A percentile compares a stretch with the other conserved stretches of the same genome.
phyloP scores from a whole-genome alignment of 2,888 invertebrate genomes.

The Megaustenia siamemsis region DNA sequence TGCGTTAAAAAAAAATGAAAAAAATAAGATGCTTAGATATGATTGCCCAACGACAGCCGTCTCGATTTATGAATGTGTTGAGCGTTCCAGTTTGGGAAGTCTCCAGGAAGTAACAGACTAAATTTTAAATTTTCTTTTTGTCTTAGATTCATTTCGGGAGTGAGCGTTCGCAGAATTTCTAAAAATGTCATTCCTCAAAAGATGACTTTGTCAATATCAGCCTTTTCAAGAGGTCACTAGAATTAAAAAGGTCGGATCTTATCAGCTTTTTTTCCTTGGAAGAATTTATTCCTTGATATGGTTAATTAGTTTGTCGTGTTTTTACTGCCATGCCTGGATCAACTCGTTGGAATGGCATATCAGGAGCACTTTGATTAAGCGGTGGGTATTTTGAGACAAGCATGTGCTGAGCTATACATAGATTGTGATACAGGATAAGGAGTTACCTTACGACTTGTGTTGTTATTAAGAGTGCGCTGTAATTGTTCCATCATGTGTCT shows the following conservation, averaged over 20 bases:
- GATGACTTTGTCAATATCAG: not conserved
- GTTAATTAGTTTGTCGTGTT: not conserved
- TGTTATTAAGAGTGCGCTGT: no score
- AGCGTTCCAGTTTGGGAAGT: not conserved
- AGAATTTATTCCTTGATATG: not conserved
- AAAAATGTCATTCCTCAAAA: constrained; percentile 21
- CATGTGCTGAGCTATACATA: no score
- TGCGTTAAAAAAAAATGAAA: not conserved
- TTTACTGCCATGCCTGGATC: no score
- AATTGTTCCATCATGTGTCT: no score
- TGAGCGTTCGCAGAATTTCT: not conserved
- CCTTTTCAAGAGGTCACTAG: not conserved
- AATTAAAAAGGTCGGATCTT: not conserved
- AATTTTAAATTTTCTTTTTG: not conserved
- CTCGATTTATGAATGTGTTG: not conserved
- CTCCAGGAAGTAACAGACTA: not conserved
- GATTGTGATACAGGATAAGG: no score
- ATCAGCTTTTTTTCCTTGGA: constrained; percentile 6
- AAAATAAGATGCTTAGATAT: constrained; percentile 28
- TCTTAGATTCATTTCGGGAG: not conserved
- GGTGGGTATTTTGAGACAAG: no score
- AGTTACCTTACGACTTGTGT: no score
- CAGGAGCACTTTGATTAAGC: no score
- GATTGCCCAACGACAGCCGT: constrained; percentile 7
- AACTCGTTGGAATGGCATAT: no score